Base-by-base conservation (phyloP, 2,797 vertebrate genomes). In the Chelon auratus region DNA sequence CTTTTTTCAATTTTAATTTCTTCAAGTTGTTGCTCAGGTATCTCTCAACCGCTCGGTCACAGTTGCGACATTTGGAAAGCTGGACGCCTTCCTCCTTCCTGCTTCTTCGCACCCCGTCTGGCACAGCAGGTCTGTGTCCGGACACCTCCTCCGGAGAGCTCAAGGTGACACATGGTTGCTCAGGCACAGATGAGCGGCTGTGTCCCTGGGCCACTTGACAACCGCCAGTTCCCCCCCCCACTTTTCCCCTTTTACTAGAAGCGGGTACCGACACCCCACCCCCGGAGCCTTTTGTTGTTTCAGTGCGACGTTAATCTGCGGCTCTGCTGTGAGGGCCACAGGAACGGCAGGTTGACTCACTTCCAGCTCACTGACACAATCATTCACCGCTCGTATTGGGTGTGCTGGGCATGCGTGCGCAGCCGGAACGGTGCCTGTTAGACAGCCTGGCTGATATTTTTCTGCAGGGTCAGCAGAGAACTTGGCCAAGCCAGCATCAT, bases 381-480 rank as follows among this genome's bases (percentile, higher is more conserved):
- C 90, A 87, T 90, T 93, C 91, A 92, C 73, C 78, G 77, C 84
- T 81, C 85, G 72, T 77, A 82, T 81, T 78, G 79, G 82, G 81
- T 56, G 56, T 73, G 77, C 55, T 75, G 65, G n/a, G 73, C 61
- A 74, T 68, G 51, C 45, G 55, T 59, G 79, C 62, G 65, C 24
- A 61, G 73, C 52, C 71, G 63, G 75, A 77, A 78, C 76, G 65
- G 73, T 68, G 82, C 77, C 84, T 88, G 85, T 84, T 84, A 89
- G 89, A 85, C 84, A 80, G 85, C 76, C 80, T 26, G 88, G 71
- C 84, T 87, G 82, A 86, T 84, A 77, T 91, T 90, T 93, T 94
- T 93, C 89, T 92, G 93, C 92, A 86, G 87, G 93, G 89, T 94
- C 94, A 94, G 93, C 93, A 92, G 77, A 85, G 84, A 8, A 86